phyloP scores from a whole-genome alignment of 2,888 invertebrate species.

The Temnothorax rugatulus region DNA sequence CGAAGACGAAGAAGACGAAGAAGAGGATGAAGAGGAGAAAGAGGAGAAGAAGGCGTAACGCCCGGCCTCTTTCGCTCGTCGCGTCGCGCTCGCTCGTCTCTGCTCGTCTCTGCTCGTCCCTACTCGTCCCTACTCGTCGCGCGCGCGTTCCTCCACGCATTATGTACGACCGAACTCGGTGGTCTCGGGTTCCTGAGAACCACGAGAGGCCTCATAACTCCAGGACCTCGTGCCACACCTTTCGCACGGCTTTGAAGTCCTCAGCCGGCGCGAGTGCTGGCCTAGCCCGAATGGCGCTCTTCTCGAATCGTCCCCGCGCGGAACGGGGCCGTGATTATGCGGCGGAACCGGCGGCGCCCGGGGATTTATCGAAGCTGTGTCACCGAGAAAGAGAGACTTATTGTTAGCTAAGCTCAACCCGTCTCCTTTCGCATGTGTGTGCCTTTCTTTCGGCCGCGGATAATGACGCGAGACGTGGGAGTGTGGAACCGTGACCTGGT shows the following conservation, averaged over 20 bases:
- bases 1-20: slow-evolving; percentile 18
- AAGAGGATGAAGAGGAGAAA: slow-evolving; percentile 46
- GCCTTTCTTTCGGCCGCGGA: slow-evolving; percentile 16
- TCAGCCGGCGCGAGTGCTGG: slow-evolving; percentile 20
- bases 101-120: slow-evolving; percentile 18
- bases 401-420: slow-evolving; percentile 2
- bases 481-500: slow-evolving; percentile 12
- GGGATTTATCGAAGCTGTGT: slow-evolving; percentile 46
- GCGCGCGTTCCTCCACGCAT: slow-evolving; percentile 67
- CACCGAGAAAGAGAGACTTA: not conserved
- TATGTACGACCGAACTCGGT: slow-evolving; percentile 72
- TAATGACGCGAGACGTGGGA: slow-evolving; percentile 38
- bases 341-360: slow-evolving; percentile 22
- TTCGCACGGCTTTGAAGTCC: slow-evolving; percentile 76
- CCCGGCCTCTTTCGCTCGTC: slow-evolving; percentile 30
- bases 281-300: slow-evolving; percentile 16
- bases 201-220: slow-evolving; percentile 68
- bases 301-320: not conserved
- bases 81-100: no score
- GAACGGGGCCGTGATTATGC: slow-evolving; percentile 24
- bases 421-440: not conserved
- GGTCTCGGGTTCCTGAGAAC: slow-evolving; percentile 83
- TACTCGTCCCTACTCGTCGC: slow-evolving; percentile 63
- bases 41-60: slow-evolving; percentile 43
- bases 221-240: slow-evolving; percentile 75